Conservation (phyloP, 92 coral and sea anemone species). For the Galaxea fascicularis region DNA sequence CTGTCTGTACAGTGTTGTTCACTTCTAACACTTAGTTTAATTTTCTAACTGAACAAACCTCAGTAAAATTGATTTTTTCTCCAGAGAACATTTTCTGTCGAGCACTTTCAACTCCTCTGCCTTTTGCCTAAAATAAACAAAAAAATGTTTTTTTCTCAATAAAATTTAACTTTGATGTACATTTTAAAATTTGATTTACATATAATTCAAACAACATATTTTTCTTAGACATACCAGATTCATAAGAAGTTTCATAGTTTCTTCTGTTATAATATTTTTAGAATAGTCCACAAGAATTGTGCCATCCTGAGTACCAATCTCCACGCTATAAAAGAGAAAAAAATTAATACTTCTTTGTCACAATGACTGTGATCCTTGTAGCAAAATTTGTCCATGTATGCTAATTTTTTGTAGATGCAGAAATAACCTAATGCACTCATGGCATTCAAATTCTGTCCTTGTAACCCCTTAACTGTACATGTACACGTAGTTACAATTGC, state of each 20-base stretch:
- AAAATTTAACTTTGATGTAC: too few species aligned
- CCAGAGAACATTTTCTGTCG: conserved; percentile 92
- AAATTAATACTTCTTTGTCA: not conserved
- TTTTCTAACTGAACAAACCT: conserved; percentile 59
- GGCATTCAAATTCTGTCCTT: too few species aligned
- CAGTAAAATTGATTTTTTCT: conserved; percentile 96
- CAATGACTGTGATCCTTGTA: not conserved
- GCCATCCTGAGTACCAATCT: conserved; percentile 71
- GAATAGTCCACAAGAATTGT: conserved; percentile 87
- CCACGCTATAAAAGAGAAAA: not conserved
- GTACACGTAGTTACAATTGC: too few species aligned
- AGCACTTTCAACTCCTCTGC: conserved; percentile 79
- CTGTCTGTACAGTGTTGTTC: not conserved
- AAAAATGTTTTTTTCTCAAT: not conserved
- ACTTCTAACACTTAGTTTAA: not conserved
- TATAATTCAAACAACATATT: not conserved
- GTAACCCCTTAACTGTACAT: too few species aligned
- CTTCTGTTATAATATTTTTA: conserved; percentile 90
- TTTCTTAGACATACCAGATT: conserved; percentile 70
- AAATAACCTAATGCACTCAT: too few species aligned
- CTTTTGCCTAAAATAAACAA: conserved; percentile 62
- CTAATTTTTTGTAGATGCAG: too few species aligned
- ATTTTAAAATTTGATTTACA: not conserved
- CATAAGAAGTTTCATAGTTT: conserved; percentile 86
- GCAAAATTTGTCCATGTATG: too few species aligned